phyloP scores from a whole-genome alignment of 1,140 invertebrate species.

The Lethrus apterus region DNA sequence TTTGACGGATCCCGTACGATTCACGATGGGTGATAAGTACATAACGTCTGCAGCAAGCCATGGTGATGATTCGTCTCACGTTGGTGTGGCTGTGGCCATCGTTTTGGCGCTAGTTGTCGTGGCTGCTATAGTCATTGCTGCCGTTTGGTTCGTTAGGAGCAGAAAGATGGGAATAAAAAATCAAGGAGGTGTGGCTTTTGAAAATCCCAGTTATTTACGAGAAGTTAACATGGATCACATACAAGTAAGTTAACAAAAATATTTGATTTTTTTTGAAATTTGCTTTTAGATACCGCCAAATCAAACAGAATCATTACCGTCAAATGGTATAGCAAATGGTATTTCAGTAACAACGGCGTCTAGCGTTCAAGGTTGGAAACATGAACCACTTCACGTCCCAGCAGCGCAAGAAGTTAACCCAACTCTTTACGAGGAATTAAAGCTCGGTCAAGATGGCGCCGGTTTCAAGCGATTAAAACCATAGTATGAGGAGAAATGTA shows the following conservation, averaged over 20 bases:
- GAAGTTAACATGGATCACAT: conserved; percentile 65
- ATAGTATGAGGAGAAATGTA: conserved; percentile 36
- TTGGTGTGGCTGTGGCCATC: conserved; percentile 57
- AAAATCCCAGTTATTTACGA: conserved; percentile 76
- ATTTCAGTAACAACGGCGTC: conserved; percentile 35
- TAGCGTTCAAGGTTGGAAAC: conserved; percentile 41
- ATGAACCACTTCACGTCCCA: conserved; percentile 39
- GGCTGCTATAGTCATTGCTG: conserved; percentile 52
- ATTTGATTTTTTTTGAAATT: not conserved
- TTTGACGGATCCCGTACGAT: conserved; percentile 62
- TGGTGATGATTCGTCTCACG: conserved; percentile 43
- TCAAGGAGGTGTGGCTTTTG: conserved; percentile 68
- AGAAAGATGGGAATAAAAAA: conserved; percentile 51
- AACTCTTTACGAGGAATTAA: conserved; percentile 68
- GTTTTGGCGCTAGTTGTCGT: conserved; percentile 59
- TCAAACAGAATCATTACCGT: conserved; percentile 17
- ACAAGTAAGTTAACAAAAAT: conserved; percentile 46
- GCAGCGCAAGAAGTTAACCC: conserved; percentile 58
- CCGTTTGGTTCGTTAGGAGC: conserved; percentile 58
- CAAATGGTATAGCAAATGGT: conserved; percentile 37
- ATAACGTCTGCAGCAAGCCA: conserved; percentile 45
- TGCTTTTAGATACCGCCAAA: conserved; percentile 28
- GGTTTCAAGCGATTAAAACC: conserved; percentile 65
- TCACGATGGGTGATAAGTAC: conserved; percentile 63
- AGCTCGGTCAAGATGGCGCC: conserved; percentile 67